Evolutionary conservation across 1,140 invertebrate genomes (phyloP), one percentile per base, ranked within the genome.

Genomic region (Callitettix versicolor): DNA sequence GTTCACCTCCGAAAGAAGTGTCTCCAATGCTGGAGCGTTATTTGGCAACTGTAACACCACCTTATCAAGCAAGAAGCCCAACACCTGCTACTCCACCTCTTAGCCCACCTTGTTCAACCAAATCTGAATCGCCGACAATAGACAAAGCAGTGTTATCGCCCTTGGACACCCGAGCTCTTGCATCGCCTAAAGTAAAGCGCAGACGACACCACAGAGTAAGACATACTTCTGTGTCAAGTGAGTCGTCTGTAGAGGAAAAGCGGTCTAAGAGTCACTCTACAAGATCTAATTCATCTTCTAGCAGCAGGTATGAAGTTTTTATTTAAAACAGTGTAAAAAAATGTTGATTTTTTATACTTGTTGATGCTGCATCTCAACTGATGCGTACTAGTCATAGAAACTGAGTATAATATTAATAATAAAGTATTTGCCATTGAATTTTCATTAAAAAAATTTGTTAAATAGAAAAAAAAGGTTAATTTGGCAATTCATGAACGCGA

Each of bases 151-250:
- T 52, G 6, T 24, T 59, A 38, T 63, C 62, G 6, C 62, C 62
- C 1, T 43, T 63, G 7, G 62, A 63, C 34, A 53, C 57, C 17
- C 30, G 52, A n/a, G 62, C 62, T 6, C 47, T 63, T 14, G 62
- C 62, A 11, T 63, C 62, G 0, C 62, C 62, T 6, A 59, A 56
- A 12, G 60, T 63, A 12, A 24, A 56, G 1, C 43, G 52, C 11
- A 50, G 53, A 30, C 54, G 51, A 9, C 42, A 40, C 17, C 34
- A 36, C 14, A 11, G 22, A 15, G 20, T 14, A n/a, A 44, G 43
- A 14, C 18, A 21, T 26, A 47, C 33, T 11, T 44, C 33, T 22
- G 34, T 15, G 1, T 61, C 59, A 11, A 57, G 57, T 14, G 55
- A 44, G 9, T 61, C 59, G 0, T 62, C 62, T 1, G 50, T 49